Base-by-base conservation (phyloP, 2,888 invertebrate genomes). In the Galeopsomyia nigrocyanea region DNA sequence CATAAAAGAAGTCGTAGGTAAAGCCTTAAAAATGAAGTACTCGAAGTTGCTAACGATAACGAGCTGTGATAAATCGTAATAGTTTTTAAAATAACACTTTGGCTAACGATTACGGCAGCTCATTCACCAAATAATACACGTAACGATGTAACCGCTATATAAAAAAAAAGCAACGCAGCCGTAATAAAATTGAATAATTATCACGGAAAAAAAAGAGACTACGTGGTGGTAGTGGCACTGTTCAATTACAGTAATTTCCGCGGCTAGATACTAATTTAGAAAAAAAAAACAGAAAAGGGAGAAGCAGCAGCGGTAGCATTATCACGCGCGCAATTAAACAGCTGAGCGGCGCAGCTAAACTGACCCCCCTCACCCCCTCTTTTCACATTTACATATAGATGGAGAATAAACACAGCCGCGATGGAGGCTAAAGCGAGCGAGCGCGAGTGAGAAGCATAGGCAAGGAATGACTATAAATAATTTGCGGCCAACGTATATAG, bases 381-480 rank as follows among this genome's bases (percentile, higher is more conserved):
- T 70, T 5, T 66, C 55, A 47, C 66, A 76, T 77, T 77, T 77
- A 73, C 77, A 75, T 77, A 75, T 75, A 75, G 70, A 77, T 76
- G 71, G 74, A 73, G 75, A 75, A 74, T 76, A 74, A 74, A 74
- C 71, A 71, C 50, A 39, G 39, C 39, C 5, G 26, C 26, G 26
- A 39, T 10, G 39, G 39, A 39, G 7, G 39, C 39, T 39, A 39
- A 39, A 39, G 39, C 7, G 39, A 3, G 3, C 31, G 31, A 7
- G 39, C 39, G 39, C 39, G 7, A 39, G 39, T 39, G 39, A 39
- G 39, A 13, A 39, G 13, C 39, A 39, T 39, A 39, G 60, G 49
- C 61, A 58, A 58, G 47, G 39, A 58, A 39, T 1, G 49, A 47
- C 63, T 57, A 72, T 63, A 60, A 75, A 66, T 69, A 72, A 69